Percentiles rank a stretch among this genome's conserved stretches.
phyloP scores from a whole-genome alignment of 2,113 vertebrate genomes.

The Cryptotis parvus region DNA sequence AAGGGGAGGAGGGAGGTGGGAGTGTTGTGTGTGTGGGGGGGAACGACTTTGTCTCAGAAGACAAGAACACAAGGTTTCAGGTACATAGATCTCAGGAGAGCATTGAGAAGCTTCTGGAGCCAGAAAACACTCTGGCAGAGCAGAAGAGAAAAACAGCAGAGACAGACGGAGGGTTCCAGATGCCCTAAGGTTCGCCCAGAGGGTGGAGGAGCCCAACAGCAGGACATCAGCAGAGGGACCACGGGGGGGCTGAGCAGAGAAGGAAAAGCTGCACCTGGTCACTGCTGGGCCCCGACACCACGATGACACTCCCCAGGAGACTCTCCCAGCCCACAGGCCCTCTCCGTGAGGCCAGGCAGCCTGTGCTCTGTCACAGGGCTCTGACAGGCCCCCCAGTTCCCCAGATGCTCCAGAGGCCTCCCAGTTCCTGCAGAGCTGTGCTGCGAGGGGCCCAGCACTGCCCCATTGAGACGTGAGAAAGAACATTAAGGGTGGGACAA shows the following conservation, averaged over 20 bases:
- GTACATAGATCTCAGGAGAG: neutral
- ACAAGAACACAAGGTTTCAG: neutral
- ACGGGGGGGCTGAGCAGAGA: neutral
- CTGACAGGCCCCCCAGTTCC: neutral
- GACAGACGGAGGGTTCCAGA: neutral
- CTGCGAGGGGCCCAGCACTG: neutral
- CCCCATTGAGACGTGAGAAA: no score
- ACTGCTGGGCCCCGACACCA: neutral
- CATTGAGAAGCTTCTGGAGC: neutral
- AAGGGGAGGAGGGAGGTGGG: neutral
- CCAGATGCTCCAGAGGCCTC: no score
- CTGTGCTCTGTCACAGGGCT: neutral
- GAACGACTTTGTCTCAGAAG: neutral
- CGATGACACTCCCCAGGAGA: neutral
- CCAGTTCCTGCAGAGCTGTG: neutral
- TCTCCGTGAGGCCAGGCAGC: accelerated
- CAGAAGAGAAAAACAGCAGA: neutral
- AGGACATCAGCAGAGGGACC: neutral
- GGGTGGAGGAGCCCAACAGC: neutral
- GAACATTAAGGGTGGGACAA: no score
- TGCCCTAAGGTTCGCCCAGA: neutral
- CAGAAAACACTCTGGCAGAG: neutral
- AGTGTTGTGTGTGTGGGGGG: no score
- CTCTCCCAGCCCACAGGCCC: neutral
- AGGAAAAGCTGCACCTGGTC: neutral